Conservation (phyloP, 1,140 invertebrate genomes). For the Drosophila subobscura region DNA sequence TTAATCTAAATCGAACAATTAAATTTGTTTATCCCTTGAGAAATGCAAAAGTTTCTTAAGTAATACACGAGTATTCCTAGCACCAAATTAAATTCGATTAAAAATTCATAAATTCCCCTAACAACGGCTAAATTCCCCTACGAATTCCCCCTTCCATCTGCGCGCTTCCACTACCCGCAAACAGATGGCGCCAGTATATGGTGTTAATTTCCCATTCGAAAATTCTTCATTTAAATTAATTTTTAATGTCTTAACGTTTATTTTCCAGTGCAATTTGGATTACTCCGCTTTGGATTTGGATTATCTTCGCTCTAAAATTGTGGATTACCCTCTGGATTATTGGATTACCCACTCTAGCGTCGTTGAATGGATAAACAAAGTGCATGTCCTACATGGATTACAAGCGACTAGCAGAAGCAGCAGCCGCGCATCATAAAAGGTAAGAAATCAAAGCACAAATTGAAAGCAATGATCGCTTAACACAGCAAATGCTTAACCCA, state of each 20-base stretch:
- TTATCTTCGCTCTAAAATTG: too few species aligned
- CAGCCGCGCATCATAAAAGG: slow-evolving; percentile 37
- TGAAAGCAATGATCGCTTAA: slow-evolving; percentile 30
- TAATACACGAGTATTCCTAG: too few species aligned
- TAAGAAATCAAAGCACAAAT: slow-evolving; percentile 33
- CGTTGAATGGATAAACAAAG: slow-evolving; percentile 40
- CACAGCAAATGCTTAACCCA: slow-evolving; percentile 49
- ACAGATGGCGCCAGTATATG: slow-evolving; percentile 15
- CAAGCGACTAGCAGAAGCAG: slow-evolving; percentile 11
- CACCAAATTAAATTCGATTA: too few species aligned
- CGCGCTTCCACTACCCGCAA: slow-evolving; percentile 1
- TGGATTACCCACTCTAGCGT: slow-evolving; percentile 1
- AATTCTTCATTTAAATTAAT: not conserved
- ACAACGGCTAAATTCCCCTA: not conserved
- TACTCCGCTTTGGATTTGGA: not conserved
- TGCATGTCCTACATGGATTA: slow-evolving; percentile 55
- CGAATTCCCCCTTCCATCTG: slow-evolving; percentile 1
- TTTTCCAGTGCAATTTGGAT: slow-evolving; percentile 51
- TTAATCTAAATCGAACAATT: too few species aligned
- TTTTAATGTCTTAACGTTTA: not conserved
- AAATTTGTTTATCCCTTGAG: too few species aligned
- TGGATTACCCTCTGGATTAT: too few species aligned
- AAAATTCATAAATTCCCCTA: not conserved
- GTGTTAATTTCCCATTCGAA: slow-evolving; percentile 11
- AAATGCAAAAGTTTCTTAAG: too few species aligned